Percentiles rank a stretch among this genome's conserved stretches.
These are phyloP conservation scores for Tetragonula clypearis DNA, from an alignment of 1,140 invertebrate species.

Conservation along the genomic window DNA sequence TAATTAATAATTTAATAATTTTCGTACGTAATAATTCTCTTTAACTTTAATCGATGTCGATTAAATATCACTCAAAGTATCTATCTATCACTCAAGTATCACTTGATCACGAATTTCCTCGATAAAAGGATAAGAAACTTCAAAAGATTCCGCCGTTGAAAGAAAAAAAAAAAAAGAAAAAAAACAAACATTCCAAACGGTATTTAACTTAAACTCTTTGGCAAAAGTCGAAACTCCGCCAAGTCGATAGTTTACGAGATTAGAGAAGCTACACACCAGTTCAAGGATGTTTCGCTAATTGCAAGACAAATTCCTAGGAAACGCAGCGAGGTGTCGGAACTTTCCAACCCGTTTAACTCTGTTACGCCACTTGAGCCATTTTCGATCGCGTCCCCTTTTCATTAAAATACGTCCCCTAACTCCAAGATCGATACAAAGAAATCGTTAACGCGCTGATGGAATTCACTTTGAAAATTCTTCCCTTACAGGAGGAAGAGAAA, in stretches of 20 bases:
- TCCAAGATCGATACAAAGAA: neutral
- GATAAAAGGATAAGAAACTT: neutral
- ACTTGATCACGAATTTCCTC: neutral
- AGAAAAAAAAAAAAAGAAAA: neutral
- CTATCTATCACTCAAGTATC: neutral
- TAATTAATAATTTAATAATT: no score
- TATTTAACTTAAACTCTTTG: neutral
- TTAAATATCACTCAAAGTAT: no score
- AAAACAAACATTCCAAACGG: no score
- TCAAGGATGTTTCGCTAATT: neutral
- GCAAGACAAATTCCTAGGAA: slow-evolving; percentile 4
- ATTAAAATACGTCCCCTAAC: neutral
- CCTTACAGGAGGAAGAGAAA: no score
- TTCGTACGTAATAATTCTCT: no score
- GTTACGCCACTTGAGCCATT: neutral
- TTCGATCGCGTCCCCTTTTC: neutral
- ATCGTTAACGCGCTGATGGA: neutral
- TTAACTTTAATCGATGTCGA: no score
- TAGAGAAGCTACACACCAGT: neutral
- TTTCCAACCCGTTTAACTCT: slow-evolving; percentile 33
- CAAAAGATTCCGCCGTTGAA: neutral
- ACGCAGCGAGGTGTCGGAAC: neutral
- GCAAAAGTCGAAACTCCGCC: neutral
- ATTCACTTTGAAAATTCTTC: neutral
- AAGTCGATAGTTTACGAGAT: neutral